Base-by-base conservation (phyloP, 2,797 vertebrate genomes). In the Leuciscus waleckii region DNA sequence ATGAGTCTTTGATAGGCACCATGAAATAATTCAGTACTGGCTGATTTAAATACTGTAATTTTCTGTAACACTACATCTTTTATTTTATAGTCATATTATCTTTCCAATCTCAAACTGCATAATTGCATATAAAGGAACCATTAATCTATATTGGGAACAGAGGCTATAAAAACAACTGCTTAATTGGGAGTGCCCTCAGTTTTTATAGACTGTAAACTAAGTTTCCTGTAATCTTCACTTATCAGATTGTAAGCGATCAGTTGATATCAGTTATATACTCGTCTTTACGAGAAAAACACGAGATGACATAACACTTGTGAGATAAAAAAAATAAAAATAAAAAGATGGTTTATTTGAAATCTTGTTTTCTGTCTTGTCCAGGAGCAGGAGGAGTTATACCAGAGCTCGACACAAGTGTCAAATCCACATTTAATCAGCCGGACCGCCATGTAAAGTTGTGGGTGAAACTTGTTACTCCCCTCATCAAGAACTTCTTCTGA, bases 401-500 rank as follows among this genome's bases (percentile, higher is more conserved):
- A 90, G 87, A 91, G 95, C 79, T 98, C 98, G 23, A 93, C 92
- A 0, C 93, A 93, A 7, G 98, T 99, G 63, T 97, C 96, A 0
- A 76, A 92, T 93, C 96, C 54, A 99, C 98, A 0, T 99, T 99
- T 56, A 92, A 97, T 91, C 97, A 95, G 91, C 95, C 97, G 0
- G 94, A 95, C 87, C 96, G 98, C 54, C 93, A 95, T 0, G 97
- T 99, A 86, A 97, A 97, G 90, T 94, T 99, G 86, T 99, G 98
- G 98, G 98, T 99, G 87, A 98, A 98, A 91, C 93, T 99, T 87
- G 94, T 99, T 79, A 99, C 98, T 0, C 98, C 98, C 0, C 91
- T 99, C 87, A 99, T 99, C 91, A 99, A 99, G 95, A 98, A 99
- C 92, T 99, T 99, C 95, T 99, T 99, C 94, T 99, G 91, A 95